Percentiles rank a stretch among this genome's conserved stretches.
These are phyloP conservation scores for Xenops minutus DNA, from an alignment of 2,797 vertebrate species.

Conservation along the genomic window DNA sequence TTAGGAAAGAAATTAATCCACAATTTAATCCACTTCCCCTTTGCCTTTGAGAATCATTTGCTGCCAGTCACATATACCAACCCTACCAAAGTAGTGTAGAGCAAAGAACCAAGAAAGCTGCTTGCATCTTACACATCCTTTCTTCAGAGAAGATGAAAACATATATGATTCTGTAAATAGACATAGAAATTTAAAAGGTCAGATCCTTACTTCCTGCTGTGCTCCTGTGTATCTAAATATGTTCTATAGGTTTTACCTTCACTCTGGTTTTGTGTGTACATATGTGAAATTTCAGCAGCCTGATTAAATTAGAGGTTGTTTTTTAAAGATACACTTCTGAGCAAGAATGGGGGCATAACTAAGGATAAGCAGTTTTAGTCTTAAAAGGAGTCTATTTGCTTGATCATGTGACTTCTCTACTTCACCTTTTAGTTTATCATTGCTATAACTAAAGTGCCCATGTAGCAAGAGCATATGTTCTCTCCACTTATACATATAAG, in stretches of 20 bases:
- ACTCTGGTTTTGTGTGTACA: not conserved
- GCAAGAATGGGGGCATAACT: not conserved
- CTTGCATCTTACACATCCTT: not conserved
- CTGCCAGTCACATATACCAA: not conserved
- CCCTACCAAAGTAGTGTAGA: not conserved
- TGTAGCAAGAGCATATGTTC: not conserved
- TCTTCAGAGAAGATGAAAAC: not conserved
- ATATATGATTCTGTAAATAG: not conserved
- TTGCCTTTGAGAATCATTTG: not conserved
- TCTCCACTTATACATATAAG: not conserved
- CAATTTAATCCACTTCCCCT: not conserved
- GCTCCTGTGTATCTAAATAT: not conserved
- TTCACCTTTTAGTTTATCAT: not conserved
- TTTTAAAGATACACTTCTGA: not conserved
- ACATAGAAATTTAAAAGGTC: not conserved
- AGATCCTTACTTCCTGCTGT: not conserved
- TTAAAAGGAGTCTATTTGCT: not conserved
- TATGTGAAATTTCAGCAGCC: not conserved
- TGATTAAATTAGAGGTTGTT: not conserved
- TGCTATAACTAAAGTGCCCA: not conserved
- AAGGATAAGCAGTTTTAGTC: not conserved
- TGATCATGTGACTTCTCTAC: not conserved
- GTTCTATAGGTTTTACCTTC: not conserved
- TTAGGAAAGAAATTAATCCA: not conserved
- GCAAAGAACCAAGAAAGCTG: not conserved